A percentile compares a stretch with the other conserved stretches of the same genome.
Evolutionary conservation across 2,888 invertebrate genomes (phyloP).

Genomic region (Eledone cirrhosa): DNA sequence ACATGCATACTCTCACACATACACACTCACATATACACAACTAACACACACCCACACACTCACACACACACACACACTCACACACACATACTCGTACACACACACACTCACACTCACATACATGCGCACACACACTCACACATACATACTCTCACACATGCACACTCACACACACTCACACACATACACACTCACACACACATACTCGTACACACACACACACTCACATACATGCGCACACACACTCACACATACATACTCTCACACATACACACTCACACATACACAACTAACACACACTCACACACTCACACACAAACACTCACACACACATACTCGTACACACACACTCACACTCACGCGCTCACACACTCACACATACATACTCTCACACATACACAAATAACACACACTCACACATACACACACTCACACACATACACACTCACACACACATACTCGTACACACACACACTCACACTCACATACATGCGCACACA

Average conservation of each 20-base stretch:
- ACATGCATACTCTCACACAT: neutral
- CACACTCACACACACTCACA: neutral
- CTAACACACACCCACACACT: neutral
- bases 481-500: too few species aligned
- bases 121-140: neutral
- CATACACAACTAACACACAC: neutral
- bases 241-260: neutral
- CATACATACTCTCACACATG: neutral
- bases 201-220: neutral
- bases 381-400: too few species aligned
- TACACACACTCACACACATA: too few species aligned
- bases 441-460: too few species aligned
- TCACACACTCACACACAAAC: neutral
- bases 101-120: neutral
- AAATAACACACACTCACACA: too few species aligned
- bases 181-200: neutral
- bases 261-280: conserved; percentile 12
- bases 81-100: neutral
- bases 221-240: neutral
- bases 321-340: neutral
- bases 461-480: too few species aligned
- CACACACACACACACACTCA: neutral
- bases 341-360: neutral
- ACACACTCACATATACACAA: neutral
- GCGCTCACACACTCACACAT: neutral